Percentiles rank a stretch among this genome's conserved stretches.
Evolutionary conservation across 2,113 vertebrate species (phyloP).

Genomic region (Oryzias curvinotus): DNA sequence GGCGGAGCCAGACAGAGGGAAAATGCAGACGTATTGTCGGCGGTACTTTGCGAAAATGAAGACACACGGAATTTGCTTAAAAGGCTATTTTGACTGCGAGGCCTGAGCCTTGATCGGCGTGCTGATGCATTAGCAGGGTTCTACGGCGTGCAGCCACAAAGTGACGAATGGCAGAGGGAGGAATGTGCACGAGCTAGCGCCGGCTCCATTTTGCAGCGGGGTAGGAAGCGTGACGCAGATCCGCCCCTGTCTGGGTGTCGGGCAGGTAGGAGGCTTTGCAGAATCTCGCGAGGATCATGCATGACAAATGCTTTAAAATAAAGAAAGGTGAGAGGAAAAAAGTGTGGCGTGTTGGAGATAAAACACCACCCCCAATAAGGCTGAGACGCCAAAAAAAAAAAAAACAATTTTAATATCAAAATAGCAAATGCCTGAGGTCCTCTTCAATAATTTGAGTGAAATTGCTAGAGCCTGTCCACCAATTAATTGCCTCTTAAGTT

Average conservation of each 20-base stretch:
- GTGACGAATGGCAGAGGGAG: slow-evolving; percentile 15
- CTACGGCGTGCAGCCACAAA: slow-evolving; percentile 47
- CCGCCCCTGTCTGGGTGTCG: background rate
- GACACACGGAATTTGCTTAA: slow-evolving; percentile 64
- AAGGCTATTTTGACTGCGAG: slow-evolving; percentile 73
- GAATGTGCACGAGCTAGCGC: slow-evolving; percentile 1
- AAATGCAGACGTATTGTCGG: slow-evolving; percentile 15
- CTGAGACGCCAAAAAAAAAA: background rate
- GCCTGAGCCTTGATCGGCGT: slow-evolving; percentile 11
- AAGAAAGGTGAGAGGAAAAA: background rate
- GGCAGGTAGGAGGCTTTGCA: no score
- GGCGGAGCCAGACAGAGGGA: slow-evolving; percentile 7
- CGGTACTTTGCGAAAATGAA: slow-evolving; percentile 56
- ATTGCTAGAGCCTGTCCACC: no score
- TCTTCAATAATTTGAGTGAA: no score
- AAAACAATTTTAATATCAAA: background rate
- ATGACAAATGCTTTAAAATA: background rate
- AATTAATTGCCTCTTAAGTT: no score
- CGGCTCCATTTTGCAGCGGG: slow-evolving; percentile 16
- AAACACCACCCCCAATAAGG: background rate
- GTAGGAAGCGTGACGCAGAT: slow-evolving; percentile 36
- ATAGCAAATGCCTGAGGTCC: background rate
- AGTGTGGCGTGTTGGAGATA: background rate
- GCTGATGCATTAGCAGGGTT: slow-evolving; percentile 44
- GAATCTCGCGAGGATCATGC: no score